Percentiles rank a stretch among this genome's conserved stretches.
Conservation (phyloP, 1,140 invertebrate genomes). For the Tetraneura akinire region DNA sequence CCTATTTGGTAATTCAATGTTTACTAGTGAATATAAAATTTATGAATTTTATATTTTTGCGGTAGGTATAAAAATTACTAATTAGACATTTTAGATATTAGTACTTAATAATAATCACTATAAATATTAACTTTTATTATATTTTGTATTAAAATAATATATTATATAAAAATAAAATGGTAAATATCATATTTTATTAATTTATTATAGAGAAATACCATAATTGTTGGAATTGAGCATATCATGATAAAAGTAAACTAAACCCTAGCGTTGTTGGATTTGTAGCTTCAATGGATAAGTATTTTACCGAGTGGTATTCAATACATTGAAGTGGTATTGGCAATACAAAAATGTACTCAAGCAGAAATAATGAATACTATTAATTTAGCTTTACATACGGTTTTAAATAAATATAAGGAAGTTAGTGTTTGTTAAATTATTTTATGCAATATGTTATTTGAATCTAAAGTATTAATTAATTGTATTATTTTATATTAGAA, state of each 20-base stretch:
- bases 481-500: constrained; percentile 54
- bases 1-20: too few species aligned
- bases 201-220: constrained; percentile 57
- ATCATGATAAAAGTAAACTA: constrained; percentile 71
- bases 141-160: too few species aligned
- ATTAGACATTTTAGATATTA: too few species aligned
- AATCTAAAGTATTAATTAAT: not conserved
- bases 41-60: too few species aligned
- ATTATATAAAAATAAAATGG: too few species aligned
- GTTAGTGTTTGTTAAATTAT: not conserved
- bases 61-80: too few species aligned
- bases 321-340: too few species aligned
- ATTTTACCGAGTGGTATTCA: constrained; percentile 70
- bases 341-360: constrained; percentile 65
- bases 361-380: constrained; percentile 16
- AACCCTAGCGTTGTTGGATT: constrained; percentile 71
- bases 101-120: too few species aligned
- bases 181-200: too few species aligned
- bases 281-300: constrained; percentile 73
- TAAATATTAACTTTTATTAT: too few species aligned
- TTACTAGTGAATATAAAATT: too few species aligned
- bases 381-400: constrained; percentile 16
- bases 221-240: constrained; percentile 89
- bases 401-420: not conserved
- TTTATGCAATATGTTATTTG: not conserved